phyloP scores from a whole-genome alignment of 2,797 vertebrate genomes.

The Lates japonicus region DNA sequence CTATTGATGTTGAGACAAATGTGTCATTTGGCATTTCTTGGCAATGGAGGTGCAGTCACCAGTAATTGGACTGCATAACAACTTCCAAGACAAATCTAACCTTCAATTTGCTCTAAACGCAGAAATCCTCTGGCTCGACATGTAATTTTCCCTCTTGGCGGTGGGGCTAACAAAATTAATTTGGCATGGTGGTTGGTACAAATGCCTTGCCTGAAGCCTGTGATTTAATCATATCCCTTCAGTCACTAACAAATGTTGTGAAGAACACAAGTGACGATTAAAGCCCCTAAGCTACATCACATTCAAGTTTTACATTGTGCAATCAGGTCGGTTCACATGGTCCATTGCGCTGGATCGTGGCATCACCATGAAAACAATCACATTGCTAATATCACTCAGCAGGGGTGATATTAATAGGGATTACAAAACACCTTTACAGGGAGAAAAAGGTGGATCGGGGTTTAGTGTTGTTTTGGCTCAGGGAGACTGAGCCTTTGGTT shows the following conservation, averaged over 20 bases:
- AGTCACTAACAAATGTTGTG: not conserved
- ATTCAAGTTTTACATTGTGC: constrained; percentile 81
- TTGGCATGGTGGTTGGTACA: no score
- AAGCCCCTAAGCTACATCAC: constrained; percentile 56
- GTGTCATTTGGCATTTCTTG: not conserved
- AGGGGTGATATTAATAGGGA: constrained; percentile 45
- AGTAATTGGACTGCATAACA: not conserved
- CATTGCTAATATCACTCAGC: constrained; percentile 64
- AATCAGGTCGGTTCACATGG: constrained; percentile 73
- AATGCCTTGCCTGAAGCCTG: not conserved
- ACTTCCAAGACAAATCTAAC: not conserved
- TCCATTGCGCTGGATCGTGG: constrained; percentile 59
- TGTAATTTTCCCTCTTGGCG: not conserved
- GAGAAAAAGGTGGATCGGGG: constrained; percentile 45
- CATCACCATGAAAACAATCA: constrained; percentile 73
- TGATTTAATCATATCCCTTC: not conserved
- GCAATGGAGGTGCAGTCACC: not conserved
- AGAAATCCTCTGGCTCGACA: not conserved
- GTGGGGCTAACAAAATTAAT: not conserved
- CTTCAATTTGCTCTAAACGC: not conserved
- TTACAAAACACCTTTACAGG: constrained; percentile 71
- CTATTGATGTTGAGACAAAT: constrained; percentile 9
- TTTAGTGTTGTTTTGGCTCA: constrained; percentile 52
- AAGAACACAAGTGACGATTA: constrained; percentile 5
- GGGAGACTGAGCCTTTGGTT: constrained; percentile 46